Evolutionary conservation across 2,888 invertebrate genomes (phyloP).

Genomic region (Isotomurus palustris): DNA sequence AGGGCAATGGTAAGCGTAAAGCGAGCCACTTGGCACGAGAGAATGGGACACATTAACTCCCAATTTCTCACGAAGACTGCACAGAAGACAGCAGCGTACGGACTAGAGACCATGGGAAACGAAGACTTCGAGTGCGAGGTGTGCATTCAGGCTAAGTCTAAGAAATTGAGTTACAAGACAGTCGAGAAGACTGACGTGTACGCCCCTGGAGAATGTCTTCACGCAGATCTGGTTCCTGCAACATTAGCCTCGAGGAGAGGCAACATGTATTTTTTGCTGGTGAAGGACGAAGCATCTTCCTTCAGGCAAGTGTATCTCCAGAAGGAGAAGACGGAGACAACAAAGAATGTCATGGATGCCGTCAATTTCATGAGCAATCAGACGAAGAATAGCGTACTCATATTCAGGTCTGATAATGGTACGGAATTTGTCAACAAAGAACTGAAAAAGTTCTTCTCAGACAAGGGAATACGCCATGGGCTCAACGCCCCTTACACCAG

Average conservation of each 20-base stretch:
- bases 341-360: conserved; percentile 7
- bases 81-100: conserved; percentile 16
- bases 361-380: conserved; percentile 14
- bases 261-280: conserved; percentile 18
- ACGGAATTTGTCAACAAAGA: conserved; percentile 11
- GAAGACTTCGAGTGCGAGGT: conserved; percentile 10
- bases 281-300: conserved; percentile 18
- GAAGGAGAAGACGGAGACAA: conserved; percentile 12
- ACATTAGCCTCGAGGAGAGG: not conserved
- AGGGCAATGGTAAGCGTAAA: not conserved
- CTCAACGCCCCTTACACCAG: conserved; percentile 10
- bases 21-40: conserved; percentile 20
- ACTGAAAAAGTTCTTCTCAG: conserved; percentile 7
- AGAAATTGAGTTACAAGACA: conserved; percentile 1
- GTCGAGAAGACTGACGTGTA: not conserved
- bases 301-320: conserved; percentile 21
- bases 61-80: conserved; percentile 15
- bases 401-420: conserved; percentile 20
- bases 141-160: conserved; percentile 17
- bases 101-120: conserved; percentile 9
- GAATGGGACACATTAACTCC: conserved; percentile 22
- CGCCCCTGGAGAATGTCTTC: conserved; percentile 10
- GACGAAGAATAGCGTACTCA: conserved; percentile 13
- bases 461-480: conserved; percentile 15
- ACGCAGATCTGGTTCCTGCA: conserved; percentile 18